Conservation (phyloP, 2,113 vertebrate genomes). For the Alligator sinensis region DNA sequence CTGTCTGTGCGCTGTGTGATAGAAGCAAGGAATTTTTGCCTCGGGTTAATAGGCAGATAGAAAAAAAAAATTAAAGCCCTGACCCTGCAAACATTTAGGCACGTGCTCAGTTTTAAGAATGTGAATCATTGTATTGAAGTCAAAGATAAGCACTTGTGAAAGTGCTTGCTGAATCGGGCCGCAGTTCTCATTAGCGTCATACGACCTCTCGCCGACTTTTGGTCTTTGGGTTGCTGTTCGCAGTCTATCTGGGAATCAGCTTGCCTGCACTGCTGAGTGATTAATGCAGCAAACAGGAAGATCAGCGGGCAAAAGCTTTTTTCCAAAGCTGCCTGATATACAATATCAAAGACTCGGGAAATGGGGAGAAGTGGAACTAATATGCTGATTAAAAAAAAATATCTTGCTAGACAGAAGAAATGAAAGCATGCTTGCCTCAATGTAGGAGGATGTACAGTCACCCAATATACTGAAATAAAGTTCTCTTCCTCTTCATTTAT, state of each 20-base stretch:
- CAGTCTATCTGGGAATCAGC: not conserved
- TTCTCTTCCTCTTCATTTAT: slow-evolving; percentile 62
- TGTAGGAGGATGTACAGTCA: slow-evolving; percentile 6
- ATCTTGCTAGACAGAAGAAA: not conserved
- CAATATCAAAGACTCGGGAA: not conserved
- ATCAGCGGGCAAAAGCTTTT: not conserved
- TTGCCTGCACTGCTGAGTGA: not conserved
- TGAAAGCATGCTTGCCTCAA: not conserved
- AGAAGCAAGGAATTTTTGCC: not conserved
- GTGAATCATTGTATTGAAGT: not conserved
- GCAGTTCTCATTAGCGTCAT: not conserved
- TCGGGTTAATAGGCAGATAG: not conserved
- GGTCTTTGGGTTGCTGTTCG: not conserved
- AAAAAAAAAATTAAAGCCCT: not conserved
- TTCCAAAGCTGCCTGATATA: not conserved
- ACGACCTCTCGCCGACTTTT: not conserved
- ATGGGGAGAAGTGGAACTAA: not conserved
- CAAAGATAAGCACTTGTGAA: not conserved
- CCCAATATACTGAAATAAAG: slow-evolving; percentile 1
- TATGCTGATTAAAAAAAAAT: slow-evolving; percentile 3
- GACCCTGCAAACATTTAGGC: not conserved
- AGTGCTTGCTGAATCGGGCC: not conserved
- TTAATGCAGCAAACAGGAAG: not conserved
- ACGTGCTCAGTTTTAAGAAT: not conserved
- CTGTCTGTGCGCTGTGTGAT: not conserved